Percentiles rank a stretch among this genome's conserved stretches.
Conservation (phyloP, 2,888 invertebrate species). For the Lasius fuliginosus region DNA sequence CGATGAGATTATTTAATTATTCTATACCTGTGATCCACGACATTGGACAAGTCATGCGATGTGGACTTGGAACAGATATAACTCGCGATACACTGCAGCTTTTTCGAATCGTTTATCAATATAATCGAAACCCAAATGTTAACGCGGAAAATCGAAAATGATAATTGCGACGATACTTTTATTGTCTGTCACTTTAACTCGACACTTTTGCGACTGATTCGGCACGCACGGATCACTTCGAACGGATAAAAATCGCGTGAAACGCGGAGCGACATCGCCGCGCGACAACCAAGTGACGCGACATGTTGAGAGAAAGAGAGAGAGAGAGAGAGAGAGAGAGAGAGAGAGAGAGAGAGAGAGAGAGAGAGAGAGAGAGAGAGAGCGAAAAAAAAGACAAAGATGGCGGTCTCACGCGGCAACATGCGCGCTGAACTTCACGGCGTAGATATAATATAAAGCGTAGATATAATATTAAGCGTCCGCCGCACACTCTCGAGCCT, state of each 20-base stretch:
- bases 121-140: not conserved
- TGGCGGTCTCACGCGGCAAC: slow-evolving; percentile 33
- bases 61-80: not conserved
- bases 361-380: not conserved
- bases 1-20: not conserved
- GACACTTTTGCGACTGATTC: not conserved
- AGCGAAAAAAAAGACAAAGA: slow-evolving; percentile 9
- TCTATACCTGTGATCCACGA: not conserved
- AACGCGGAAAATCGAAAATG: too few species aligned
- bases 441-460: not conserved
- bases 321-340: not conserved
- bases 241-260: not conserved
- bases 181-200: not conserved
- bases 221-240: not conserved
- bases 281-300: not conserved
- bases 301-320: not conserved
- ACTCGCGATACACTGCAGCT: not conserved
- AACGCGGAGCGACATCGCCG: not conserved
- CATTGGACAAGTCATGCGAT: not conserved
- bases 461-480: not conserved
- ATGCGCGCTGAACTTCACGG: slow-evolving; percentile 48
- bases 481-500: not conserved
- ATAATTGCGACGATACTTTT: not conserved
- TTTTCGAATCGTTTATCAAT: not conserved
- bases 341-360: slow-evolving; percentile 1